Evolutionary conservation across 2,797 vertebrate genomes (phyloP).

Genomic region (Acipenser oxyrinchus): DNA sequence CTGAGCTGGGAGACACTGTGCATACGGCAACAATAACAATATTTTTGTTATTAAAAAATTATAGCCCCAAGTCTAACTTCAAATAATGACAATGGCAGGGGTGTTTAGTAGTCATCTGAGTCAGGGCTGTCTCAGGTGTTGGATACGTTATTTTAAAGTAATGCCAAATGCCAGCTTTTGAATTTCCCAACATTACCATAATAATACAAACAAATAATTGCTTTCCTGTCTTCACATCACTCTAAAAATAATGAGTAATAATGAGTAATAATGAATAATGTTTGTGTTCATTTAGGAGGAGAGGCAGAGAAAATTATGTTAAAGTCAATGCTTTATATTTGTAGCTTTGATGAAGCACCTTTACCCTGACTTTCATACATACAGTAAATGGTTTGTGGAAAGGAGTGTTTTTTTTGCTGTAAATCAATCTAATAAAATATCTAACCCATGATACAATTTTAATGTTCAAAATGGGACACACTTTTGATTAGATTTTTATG

Average conservation of each 20-base stretch:
- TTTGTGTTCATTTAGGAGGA: not conserved
- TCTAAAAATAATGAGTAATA: not conserved
- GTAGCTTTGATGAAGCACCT: not conserved
- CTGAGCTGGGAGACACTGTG: no score
- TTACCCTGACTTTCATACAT: not conserved
- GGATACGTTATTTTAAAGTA: constrained; percentile 11
- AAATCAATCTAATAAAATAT: not conserved
- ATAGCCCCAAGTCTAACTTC: constrained; percentile 32
- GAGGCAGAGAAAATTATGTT: not conserved
- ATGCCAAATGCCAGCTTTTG: constrained; percentile 14
- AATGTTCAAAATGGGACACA: not conserved
- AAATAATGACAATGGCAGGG: constrained; percentile 20
- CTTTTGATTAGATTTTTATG: not conserved
- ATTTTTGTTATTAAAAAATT: constrained; percentile 13
- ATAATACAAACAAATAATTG: not conserved
- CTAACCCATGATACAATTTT: not conserved
- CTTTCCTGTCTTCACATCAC: not conserved
- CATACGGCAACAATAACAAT: no score
- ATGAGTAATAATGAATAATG: not conserved
- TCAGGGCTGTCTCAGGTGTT: constrained; percentile 18
- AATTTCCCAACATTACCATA: not conserved
- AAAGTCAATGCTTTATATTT: not conserved
- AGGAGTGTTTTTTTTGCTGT: not conserved
- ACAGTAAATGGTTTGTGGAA: not conserved
- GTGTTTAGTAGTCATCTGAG: constrained; percentile 18